Conservation (phyloP, 2,797 vertebrate genomes). For the Pseudomugil tenellus region DNA sequence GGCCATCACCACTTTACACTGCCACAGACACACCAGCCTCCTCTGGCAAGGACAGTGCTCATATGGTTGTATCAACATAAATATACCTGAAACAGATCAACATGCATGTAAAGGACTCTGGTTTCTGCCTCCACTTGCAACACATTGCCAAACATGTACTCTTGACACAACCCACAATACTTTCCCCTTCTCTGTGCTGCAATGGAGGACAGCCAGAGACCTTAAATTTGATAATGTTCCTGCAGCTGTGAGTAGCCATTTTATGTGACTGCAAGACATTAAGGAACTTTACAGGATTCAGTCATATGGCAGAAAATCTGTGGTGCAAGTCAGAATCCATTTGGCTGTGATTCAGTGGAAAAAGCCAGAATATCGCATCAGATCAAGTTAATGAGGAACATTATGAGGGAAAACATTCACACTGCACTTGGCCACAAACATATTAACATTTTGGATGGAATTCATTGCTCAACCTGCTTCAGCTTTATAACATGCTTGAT, state of each 20-base stretch:
- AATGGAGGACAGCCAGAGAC: constrained; percentile 1
- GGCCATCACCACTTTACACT: not conserved
- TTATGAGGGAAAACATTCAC: constrained; percentile 51
- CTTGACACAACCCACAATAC: not conserved
- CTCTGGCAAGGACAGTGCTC: too few species aligned
- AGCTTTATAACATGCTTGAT: constrained; percentile 43
- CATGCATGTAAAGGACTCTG: not conserved
- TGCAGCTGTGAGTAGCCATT: constrained; percentile 16
- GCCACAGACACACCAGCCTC: too few species aligned
- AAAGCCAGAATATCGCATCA: constrained; percentile 55
- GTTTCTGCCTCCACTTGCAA: not conserved
- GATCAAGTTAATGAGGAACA: constrained; percentile 62
- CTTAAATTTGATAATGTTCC: constrained; percentile 21
- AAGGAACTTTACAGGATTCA: constrained; percentile 45
- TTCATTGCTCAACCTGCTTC: constrained; percentile 47
- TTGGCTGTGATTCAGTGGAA: constrained; percentile 58
- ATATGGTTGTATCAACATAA: too few species aligned
- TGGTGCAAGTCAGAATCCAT: constrained; percentile 58
- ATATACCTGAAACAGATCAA: not conserved
- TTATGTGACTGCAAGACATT: constrained; percentile 43
- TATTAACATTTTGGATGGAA: constrained; percentile 44
- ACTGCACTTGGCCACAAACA: constrained; percentile 47
- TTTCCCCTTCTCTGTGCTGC: not conserved
- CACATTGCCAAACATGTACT: not conserved
- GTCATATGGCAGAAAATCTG: constrained; percentile 42